phyloP scores from a whole-genome alignment of 2,113 vertebrate genomes.

The Neotragus moschatus region DNA sequence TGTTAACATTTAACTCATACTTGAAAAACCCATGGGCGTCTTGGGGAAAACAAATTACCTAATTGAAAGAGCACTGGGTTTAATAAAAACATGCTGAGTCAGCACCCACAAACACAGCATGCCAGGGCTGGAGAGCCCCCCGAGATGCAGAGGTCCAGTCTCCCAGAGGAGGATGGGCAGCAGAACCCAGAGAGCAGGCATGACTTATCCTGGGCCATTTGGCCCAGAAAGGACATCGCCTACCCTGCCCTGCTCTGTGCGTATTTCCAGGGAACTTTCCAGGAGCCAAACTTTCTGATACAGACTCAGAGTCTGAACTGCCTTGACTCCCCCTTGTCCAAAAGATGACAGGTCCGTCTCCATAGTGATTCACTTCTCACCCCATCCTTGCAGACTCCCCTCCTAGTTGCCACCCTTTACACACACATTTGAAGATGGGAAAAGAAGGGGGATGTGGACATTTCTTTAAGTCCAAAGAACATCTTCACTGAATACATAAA shows the following conservation, averaged over 20 bases:
- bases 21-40: not conserved
- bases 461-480: not conserved
- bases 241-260: not conserved
- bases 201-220: not conserved
- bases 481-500: not conserved
- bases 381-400: not conserved
- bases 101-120: not conserved
- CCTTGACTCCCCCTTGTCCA: not conserved
- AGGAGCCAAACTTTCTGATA: not conserved
- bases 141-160: not conserved
- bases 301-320: not conserved
- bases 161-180: not conserved
- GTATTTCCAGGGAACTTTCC: not conserved
- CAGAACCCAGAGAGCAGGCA: not conserved
- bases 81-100: not conserved
- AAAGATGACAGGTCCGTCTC: not conserved
- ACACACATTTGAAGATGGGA: not conserved
- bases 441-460: not conserved
- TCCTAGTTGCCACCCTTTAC: not conserved
- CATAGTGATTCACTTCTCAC: not conserved
- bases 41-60: conserved; percentile 20
- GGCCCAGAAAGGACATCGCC: not conserved
- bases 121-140: not conserved
- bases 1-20: not conserved
- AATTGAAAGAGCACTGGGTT: not conserved